Evolutionary conservation across 2,888 invertebrate genomes (phyloP).

Genomic region (Callyntrura sp.): DNA sequence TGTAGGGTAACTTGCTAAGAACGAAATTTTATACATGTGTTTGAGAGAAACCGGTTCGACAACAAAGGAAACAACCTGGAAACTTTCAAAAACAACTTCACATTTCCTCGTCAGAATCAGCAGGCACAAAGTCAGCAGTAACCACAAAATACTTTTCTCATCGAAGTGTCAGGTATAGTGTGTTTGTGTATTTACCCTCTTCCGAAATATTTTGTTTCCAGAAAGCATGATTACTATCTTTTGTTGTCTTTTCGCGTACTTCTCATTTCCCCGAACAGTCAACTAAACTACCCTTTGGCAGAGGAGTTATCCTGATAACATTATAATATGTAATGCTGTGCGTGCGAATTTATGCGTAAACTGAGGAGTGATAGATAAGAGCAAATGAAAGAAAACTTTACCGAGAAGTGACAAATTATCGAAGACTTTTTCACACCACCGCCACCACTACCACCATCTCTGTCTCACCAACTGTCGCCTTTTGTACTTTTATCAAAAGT

Average conservation of each 20-base stretch:
- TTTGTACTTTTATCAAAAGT: background rate
- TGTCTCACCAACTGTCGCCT: background rate
- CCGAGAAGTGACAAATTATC: constrained; percentile 66
- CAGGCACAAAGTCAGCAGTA: background rate
- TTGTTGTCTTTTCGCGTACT: constrained; percentile 24
- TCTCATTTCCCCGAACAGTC: constrained; percentile 24
- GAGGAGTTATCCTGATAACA: background rate
- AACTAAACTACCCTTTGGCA: background rate
- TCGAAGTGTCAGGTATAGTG: background rate
- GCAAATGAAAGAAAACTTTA: constrained; percentile 31
- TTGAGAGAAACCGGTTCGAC: background rate
- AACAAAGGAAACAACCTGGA: background rate
- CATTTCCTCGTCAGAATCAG: background rate
- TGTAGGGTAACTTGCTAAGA: background rate
- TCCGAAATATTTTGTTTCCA: background rate
- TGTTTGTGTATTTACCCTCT: background rate
- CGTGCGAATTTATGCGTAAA: constrained; percentile 16
- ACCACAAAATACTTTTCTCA: background rate
- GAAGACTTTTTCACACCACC: constrained; percentile 55
- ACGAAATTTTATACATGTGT: constrained; percentile 32
- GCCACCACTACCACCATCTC: no score
- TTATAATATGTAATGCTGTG: background rate
- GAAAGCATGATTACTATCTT: constrained; percentile 19
- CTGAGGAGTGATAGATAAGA: constrained; percentile 48
- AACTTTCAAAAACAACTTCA: constrained; percentile 11